phyloP scores from a whole-genome alignment of 2,797 vertebrate genomes.

The Limosa lapponica region DNA sequence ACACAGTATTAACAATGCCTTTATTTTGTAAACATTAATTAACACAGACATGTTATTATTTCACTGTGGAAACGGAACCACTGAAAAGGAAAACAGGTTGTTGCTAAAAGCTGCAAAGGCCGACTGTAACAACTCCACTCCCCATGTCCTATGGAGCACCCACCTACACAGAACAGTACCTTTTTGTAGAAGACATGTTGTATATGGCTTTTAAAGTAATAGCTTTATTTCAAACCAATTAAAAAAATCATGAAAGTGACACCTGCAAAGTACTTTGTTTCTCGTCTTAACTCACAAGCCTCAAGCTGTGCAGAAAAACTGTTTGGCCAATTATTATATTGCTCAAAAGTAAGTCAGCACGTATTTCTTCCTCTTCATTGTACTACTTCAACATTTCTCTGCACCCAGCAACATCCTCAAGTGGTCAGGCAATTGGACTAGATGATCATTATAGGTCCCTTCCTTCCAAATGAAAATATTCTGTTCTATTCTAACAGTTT shows the following conservation, averaged over 20 bases:
- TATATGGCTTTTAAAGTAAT: not conserved
- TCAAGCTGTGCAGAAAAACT: not conserved
- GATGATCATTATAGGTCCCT: not conserved
- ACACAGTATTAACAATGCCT: not conserved
- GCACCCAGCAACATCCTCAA: not conserved
- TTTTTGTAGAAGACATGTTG: not conserved
- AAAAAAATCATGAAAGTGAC: not conserved
- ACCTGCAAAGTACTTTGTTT: not conserved
- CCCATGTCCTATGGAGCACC: not conserved
- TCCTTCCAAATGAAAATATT: not conserved
- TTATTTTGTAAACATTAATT: not conserved
- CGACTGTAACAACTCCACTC: accelerated
- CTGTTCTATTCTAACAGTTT: not conserved
- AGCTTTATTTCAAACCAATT: not conserved
- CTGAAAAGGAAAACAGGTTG: not conserved
- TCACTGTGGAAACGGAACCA: not conserved
- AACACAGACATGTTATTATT: not conserved
- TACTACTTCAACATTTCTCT: not conserved
- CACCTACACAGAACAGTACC: not conserved
- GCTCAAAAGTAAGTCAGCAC: not conserved
- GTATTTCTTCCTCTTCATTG: not conserved
- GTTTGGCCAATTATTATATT: not conserved
- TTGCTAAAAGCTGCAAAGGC: not conserved
- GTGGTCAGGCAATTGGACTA: not conserved
- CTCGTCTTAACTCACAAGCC: not conserved